Evolutionary conservation across 2,888 invertebrate species (phyloP).

Genomic region (Platypus cylindrus): DNA sequence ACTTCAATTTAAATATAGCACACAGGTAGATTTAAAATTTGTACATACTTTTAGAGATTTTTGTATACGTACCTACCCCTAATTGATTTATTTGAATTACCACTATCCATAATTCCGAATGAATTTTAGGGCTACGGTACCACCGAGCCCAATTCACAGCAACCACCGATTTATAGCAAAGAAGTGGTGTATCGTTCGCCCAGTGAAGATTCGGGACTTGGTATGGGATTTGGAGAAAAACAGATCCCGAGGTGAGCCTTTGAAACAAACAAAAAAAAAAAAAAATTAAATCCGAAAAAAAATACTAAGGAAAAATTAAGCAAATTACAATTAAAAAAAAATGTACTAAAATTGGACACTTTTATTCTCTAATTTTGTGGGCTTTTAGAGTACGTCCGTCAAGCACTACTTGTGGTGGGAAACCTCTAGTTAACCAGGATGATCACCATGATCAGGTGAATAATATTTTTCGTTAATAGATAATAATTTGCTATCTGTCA

Average conservation of each 20-base stretch:
- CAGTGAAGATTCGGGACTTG: conserved; percentile 90
- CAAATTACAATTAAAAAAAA: conserved; percentile 1
- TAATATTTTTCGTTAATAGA: conserved; percentile 16
- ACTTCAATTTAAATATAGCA: no score
- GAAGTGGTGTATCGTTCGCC: conserved; percentile 68
- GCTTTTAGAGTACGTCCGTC: conserved; percentile 29
- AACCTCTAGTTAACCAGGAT: conserved; percentile 28
- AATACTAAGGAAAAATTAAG: conserved; percentile 12
- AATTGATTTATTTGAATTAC: no score
- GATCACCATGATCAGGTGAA: conserved; percentile 34
- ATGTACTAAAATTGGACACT: no score
- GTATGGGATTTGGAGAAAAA: conserved; percentile 67
- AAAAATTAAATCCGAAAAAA: neutral
- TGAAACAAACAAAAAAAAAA: no score
- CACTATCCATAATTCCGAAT: no score
- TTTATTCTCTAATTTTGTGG: conserved; percentile 8
- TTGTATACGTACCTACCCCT: no score
- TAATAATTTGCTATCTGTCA: neutral
- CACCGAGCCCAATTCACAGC: no score
- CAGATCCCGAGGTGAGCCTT: conserved; percentile 52
- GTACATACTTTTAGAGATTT: no score
- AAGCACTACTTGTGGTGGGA: conserved; percentile 29
- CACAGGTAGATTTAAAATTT: no score
- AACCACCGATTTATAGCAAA: conserved; percentile 36
- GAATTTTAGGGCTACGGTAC: conserved; percentile 42